These are phyloP conservation scores for Aurelia aurita DNA, from an alignment of 30 jellyfish, hydroid and myxozoan species.

Conservation along the genomic window DNA sequence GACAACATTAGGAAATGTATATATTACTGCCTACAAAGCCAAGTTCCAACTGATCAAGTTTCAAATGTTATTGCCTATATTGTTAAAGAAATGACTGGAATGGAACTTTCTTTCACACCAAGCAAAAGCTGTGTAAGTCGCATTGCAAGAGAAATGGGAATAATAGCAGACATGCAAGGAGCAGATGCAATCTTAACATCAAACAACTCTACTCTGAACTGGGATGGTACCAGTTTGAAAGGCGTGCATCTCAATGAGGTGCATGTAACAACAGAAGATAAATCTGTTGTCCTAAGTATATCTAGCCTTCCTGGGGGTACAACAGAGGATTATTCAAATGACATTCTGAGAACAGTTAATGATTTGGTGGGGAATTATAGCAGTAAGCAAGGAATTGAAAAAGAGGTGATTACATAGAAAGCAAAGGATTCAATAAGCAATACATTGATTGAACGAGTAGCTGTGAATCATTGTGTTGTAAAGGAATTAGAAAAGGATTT, in stretches of 20 bases:
- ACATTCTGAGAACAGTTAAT: constrained; percentile 13
- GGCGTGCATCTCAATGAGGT: constrained; percentile 40
- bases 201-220: not conserved
- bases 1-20: constrained; percentile 25
- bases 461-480: constrained; percentile 35
- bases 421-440: constrained; percentile 8
- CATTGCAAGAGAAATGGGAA: constrained; percentile 30
- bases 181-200: not conserved
- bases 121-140: constrained; percentile 6
- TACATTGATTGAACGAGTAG: constrained; percentile 45
- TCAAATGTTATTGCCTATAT: not conserved
- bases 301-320: constrained; percentile 49
- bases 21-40: constrained; percentile 38
- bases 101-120: not conserved
- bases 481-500: not conserved
- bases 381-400: not conserved
- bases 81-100: constrained; percentile 32
- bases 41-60: not conserved
- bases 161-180: constrained; percentile 15
- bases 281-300: not conserved
- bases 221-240: constrained; percentile 18
- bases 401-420: not conserved
- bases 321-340: not conserved
- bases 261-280: constrained; percentile 28
- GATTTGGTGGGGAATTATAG: constrained; percentile 24